Base-by-base conservation (phyloP, 2,797 vertebrate genomes). In the Onychomys torridus region DNA sequence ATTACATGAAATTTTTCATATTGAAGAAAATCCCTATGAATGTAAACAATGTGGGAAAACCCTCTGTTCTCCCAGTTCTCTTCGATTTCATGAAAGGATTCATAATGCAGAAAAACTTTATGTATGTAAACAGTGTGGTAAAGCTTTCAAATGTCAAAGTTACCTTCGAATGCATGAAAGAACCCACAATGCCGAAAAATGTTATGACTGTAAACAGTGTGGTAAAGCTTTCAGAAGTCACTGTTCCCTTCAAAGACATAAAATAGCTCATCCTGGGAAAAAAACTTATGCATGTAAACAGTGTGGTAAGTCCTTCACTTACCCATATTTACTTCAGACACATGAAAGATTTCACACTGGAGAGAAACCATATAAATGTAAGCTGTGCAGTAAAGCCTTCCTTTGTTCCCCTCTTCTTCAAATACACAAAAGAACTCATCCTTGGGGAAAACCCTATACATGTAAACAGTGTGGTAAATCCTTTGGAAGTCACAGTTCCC, bases 31-130 rank as follows among this genome's bases (percentile, higher is more conserved):
- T 25, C 49, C 52, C 25, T 40, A 59, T 27, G 67, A 75, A 43
- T 88, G 87, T 77, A 89, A 89, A 34, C 73, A 89, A 1, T 89
- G 87, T 63, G 73, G 87, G 3, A 89, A 89, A 89, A 89, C 71
- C 37, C 57, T 89, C 21, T 61, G 55, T 63, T 89, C 73, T 89
- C 32, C 57, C 37, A 89, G 87, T 27, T 76, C 55, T 40, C 73
- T 89, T 46, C 73, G 29, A 49, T 57, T 25, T 76, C 87, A 89
- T 77, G 87, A 77, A 77, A 89, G 73, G 57, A 63, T n/a, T 77
- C 88, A 89, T 34, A 77, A 34, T 49, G 57, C 40, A 89, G 87
- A 46, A 76, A 76, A 89, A 46, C 55, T 59, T 25, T 46, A 89
- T 89, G 55, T 32, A 10, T 89, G 87, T 46, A 61, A 76, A 46